Evolutionary conservation across 2,113 vertebrate species (phyloP).

Genomic region (Ochotona princeps): DNA sequence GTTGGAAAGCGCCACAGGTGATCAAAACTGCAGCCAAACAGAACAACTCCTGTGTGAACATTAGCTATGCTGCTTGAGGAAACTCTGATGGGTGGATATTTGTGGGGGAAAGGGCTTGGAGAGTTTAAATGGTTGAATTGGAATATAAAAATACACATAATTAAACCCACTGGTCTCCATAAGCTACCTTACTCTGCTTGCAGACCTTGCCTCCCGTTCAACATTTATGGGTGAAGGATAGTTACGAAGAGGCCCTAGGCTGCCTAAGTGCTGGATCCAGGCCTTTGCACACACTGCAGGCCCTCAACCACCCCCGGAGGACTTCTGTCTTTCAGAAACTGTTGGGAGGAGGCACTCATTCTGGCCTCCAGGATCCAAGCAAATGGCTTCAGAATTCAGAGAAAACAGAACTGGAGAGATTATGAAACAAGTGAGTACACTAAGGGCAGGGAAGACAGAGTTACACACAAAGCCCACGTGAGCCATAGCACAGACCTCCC

Average conservation of each 20-base stretch:
- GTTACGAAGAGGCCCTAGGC: background rate
- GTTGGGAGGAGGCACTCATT: background rate
- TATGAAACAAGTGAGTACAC: background rate
- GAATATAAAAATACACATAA: background rate
- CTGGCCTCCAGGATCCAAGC: background rate
- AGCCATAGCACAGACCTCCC: background rate
- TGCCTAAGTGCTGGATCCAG: background rate
- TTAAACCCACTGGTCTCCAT: background rate
- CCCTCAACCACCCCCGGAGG: background rate
- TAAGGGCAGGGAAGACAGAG: background rate
- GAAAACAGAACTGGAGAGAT: background rate
- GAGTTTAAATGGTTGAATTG: background rate
- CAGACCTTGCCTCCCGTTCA: background rate
- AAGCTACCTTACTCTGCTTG: background rate
- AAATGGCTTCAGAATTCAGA: background rate
- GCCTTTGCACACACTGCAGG: background rate
- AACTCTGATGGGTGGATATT: background rate
- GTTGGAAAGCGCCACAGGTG: background rate
- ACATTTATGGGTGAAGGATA: background rate
- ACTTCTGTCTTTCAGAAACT: background rate
- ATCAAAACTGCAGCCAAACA: background rate
- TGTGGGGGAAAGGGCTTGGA: background rate
- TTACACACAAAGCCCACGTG: background rate
- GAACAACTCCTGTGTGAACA: background rate
- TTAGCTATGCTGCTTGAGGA: background rate